Evolutionary conservation across 2,888 invertebrate species (phyloP), one percentile per base, ranked within the genome.

Genomic region (Linyphia triangularis): DNA sequence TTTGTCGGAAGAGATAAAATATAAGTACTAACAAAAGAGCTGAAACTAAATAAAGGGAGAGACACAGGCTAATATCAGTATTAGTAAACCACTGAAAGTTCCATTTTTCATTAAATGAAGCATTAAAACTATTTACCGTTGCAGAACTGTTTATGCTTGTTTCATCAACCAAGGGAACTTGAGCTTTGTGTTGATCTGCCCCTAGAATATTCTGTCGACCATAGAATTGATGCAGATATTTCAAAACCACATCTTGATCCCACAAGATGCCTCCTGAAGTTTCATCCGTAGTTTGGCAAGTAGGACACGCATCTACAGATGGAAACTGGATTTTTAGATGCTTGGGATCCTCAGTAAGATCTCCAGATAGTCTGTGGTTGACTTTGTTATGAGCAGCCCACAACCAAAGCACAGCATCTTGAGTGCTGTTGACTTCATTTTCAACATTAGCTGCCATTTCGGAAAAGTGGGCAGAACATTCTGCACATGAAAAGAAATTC

Each of bases 401-500:
- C 1, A 91, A 59, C 91, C 92, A 92, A 59, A 98, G 93, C 0
- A 98, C 95, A 24, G 93, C 95, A 89, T 97, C 96, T 84, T 96
- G 95, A 91, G 95, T 95, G 77, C 94, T 95, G 19, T 94, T 93
- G 0, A 97, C 96, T 91, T 95, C 95, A 92, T 95, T 94, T 89
- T 96, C 94, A 92, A 96, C 95, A 86, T 94, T 94, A 0, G 93
- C 93, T 37, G 98, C 96, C 97, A 98, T 98, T 89, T 95, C 94
- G 92, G 96, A 94, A 92, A 99, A 99, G 94, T 99, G 98, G 91
- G 95, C 93, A 1, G 96, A 94, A 92, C 99, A 99, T 88, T 97
- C 96, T 2, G 95, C 94, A 92, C 99, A 99, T 2, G 98, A 97
- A 93, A 99, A 98, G 94, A 97, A 99, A 92, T 97, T 92, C 91